phyloP scores from a whole-genome alignment of 2,797 vertebrate species.

The Galagoides demidoff region DNA sequence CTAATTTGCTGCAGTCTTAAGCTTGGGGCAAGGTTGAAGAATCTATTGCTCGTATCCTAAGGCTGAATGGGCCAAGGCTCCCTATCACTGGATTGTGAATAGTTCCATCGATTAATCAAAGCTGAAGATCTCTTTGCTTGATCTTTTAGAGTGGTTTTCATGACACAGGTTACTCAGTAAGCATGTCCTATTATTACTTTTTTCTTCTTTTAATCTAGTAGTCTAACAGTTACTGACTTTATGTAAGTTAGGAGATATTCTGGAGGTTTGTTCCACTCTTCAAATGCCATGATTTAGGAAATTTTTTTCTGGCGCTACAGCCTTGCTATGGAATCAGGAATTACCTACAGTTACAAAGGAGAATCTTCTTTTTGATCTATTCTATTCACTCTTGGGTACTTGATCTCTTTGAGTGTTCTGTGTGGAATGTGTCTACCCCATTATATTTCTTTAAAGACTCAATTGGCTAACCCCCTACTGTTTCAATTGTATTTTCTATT shows the following conservation, averaged over 20 bases:
- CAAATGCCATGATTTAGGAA: neutral
- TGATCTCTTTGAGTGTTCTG: constrained; percentile 76
- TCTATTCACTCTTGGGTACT: constrained; percentile 76
- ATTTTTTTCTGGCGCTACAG: neutral
- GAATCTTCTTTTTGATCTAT: constrained; percentile 85
- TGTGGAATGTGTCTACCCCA: constrained; percentile 61
- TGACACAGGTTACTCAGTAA: constrained; percentile 23
- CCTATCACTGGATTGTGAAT: neutral
- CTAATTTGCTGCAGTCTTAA: constrained; percentile 35
- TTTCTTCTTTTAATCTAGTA: neutral
- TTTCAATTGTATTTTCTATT: constrained; percentile 77
- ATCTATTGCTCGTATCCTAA: neutral
- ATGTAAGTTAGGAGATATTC: neutral
- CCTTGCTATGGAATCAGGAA: constrained; percentile 10
- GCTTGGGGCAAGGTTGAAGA: constrained; percentile 24
- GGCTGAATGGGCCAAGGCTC: neutral
- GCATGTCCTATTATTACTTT: neutral
- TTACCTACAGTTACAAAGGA: constrained; percentile 49
- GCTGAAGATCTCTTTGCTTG: constrained; percentile 6
- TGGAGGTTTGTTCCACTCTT: neutral
- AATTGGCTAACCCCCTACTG: constrained; percentile 72
- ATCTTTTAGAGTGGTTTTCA: constrained; percentile 39
- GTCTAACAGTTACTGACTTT: neutral
- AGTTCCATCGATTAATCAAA: neutral
- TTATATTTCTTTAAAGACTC: constrained; percentile 61